phyloP scores from a whole-genome alignment of 1,140 invertebrate species.

The Globodera rostochiensis region DNA sequence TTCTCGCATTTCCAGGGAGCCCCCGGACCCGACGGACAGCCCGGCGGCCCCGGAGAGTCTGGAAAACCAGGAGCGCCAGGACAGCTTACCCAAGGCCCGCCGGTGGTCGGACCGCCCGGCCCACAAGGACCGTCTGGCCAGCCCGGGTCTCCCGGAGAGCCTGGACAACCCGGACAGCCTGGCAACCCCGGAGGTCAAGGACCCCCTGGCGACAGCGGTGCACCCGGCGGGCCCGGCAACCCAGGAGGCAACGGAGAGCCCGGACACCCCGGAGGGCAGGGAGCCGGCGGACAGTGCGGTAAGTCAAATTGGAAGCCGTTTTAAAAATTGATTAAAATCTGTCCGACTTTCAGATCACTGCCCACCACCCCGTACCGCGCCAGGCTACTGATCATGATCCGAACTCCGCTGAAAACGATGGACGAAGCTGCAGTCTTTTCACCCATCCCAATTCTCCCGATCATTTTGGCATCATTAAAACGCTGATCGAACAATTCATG shows the following conservation, averaged over 20 bases:
- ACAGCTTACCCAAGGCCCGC: conserved; percentile 22
- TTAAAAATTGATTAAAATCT: background rate
- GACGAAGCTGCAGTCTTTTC: background rate
- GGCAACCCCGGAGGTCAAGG: conserved; percentile 19
- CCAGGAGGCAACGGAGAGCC: conserved; percentile 14
- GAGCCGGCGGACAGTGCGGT: conserved; percentile 9
- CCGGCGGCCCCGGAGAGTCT: conserved; percentile 10
- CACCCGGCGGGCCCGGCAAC: conserved; percentile 15
- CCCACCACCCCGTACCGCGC: conserved; percentile 17
- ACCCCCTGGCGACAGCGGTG: conserved; percentile 22
- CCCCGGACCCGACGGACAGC: conserved; percentile 28
- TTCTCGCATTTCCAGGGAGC: conserved; percentile 3
- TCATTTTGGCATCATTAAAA: background rate
- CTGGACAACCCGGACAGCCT: conserved; percentile 12
- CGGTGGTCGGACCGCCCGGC: conserved; percentile 40
- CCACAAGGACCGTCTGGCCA: conserved; percentile 14
- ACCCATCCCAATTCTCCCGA: background rate
- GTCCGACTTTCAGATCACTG: background rate
- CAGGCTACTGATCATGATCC: conserved; percentile 12
- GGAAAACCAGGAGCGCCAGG: conserved; percentile 18
- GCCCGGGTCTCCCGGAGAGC: conserved; percentile 4
- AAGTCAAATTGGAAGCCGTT: background rate
- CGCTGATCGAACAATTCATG: background rate
- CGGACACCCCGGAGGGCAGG: background rate
- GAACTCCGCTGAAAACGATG: background rate